phyloP scores from a whole-genome alignment of 64 coral and sea anemone species.

The Actinia equina region DNA sequence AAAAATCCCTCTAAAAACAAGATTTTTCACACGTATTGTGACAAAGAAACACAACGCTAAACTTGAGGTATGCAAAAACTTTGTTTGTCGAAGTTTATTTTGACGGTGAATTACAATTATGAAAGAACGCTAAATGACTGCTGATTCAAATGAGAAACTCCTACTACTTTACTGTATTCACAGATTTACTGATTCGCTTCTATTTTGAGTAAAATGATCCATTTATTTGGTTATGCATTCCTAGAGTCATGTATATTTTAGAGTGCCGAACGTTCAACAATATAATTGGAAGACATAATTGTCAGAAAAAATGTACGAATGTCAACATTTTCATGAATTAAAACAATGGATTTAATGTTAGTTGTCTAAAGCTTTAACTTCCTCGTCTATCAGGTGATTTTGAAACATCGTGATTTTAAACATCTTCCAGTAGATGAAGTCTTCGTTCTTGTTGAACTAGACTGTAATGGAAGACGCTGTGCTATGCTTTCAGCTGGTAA shows the following conservation, averaged over 20 bases:
- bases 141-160: neutral
- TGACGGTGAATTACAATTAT: constrained; percentile 5
- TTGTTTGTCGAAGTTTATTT: neutral
- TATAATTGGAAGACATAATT: neutral
- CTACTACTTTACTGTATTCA: neutral
- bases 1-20: neutral
- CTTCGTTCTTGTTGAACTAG: neutral
- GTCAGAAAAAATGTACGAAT: neutral
- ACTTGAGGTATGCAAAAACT: neutral
- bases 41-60: constrained; percentile 2
- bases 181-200: neutral
- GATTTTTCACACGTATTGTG: neutral
- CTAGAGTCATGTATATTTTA: neutral
- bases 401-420: neutral
- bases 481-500: neutral
- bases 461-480: constrained; percentile 2
- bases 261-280: neutral
- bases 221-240: neutral
- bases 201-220: neutral
- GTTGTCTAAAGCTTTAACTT: neutral
- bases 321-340: neutral
- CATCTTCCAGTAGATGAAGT: neutral
- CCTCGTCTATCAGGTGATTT: neutral
- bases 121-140: constrained; percentile 4
- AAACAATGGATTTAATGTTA: neutral